Evolutionary conservation across 1,140 invertebrate species (phyloP), one percentile per base, ranked within the genome.

Genomic region (Hydropsyche tenuis): DNA sequence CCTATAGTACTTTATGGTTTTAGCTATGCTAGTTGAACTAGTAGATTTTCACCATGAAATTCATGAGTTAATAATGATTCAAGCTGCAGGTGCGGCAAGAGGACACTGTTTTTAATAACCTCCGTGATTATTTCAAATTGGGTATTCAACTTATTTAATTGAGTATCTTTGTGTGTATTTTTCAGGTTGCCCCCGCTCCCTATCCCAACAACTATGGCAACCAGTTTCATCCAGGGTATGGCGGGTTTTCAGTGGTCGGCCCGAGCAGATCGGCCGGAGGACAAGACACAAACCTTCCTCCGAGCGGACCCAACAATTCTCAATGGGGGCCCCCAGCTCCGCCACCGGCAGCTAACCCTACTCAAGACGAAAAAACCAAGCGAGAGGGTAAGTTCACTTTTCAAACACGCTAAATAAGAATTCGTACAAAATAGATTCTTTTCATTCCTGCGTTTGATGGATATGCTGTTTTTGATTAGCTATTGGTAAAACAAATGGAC

Each of bases 291-390:
- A 56, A 30, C 14, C 3, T 70, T 11, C 46, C 22, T 12, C 25
- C 30, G 4, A 25, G 46, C 12, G 23, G 14, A n/a, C 18, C 48
- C 23, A 12, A n/a, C 12, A 68, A n/a, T 16, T 18, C 42, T 2
- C 23, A 27, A 48, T 70, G 68, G 68, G 27, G 48, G 1, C 68
- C 56, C n/a, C 4, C 11, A 9, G 12, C 18, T 25, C 68, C 16
- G 12, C 68, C 68, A 6, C 43, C 65, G 2, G 2, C 25, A 0
- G 43, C 43, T 2, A 22, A 20, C 6, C 20, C 63, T 27, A 30
- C 43, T 45, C 72, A 73, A 56, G 63, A 75, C 22, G 76, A 77
- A 18, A 51, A 72, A 11, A 60, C 56, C 43, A 77, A 77, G 37
- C 48, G 76, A 73, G 76, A 77, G 69, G 76, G 76, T 77, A 42